Evolutionary conservation across 2,113 vertebrate genomes (phyloP).

Genomic region (Corydoras sp.): DNA sequence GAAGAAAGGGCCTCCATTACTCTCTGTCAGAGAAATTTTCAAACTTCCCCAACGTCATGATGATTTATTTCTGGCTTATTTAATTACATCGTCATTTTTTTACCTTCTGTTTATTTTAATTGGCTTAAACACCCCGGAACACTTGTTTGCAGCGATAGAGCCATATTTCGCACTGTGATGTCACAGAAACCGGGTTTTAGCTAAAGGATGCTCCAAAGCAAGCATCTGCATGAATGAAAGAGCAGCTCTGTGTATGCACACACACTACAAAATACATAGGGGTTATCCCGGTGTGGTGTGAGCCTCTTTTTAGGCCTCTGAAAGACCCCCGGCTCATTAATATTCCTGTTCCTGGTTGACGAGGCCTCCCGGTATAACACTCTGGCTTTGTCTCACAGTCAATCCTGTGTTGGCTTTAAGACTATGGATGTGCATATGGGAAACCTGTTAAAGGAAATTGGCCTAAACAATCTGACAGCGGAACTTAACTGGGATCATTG

Average conservation of each 20-base stretch:
- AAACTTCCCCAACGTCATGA: neutral
- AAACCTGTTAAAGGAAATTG: constrained; percentile 32
- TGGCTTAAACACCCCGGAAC: too few relatives aligned
- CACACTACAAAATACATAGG: constrained; percentile 25
- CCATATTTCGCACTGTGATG: too few relatives aligned
- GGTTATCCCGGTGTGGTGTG: constrained; percentile 46
- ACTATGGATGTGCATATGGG: constrained; percentile 44
- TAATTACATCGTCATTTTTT: neutral
- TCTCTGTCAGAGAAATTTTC: neutral
- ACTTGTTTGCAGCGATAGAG: too few relatives aligned
- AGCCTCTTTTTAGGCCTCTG: constrained; percentile 65
- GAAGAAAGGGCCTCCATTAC: neutral
- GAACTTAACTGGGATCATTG: constrained; percentile 14
- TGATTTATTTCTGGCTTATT: neutral
- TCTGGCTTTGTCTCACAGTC: constrained; percentile 63
- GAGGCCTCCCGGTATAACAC: constrained; percentile 69
- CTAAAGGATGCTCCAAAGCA: constrained; percentile 24
- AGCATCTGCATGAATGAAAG: constrained; percentile 23
- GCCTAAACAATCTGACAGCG: constrained; percentile 44
- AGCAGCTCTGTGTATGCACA: constrained; percentile 34
- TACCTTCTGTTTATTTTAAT: too few relatives aligned
- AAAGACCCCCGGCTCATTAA: constrained; percentile 73
- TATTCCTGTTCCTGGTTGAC: constrained; percentile 68
- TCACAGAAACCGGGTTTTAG: constrained; percentile 19
- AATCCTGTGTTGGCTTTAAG: constrained; percentile 52